A percentile compares a stretch with the other conserved stretches of the same genome.
Conservation (phyloP, 1,140 invertebrate genomes). For the Trichonephila clavipes region DNA sequence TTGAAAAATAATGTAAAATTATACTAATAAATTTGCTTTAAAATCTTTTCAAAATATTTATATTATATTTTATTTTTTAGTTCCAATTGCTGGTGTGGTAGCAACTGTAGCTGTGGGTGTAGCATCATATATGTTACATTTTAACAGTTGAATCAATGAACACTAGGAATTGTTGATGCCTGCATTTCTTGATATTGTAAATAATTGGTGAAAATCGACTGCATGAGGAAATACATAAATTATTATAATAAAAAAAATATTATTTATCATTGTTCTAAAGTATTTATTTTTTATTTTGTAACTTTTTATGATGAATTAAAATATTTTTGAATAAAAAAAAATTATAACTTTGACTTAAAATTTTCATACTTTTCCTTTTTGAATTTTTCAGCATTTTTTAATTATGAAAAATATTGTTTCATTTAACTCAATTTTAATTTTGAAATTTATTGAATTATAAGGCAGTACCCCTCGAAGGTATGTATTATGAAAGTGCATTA, state of each 20-base stretch:
- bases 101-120: constrained; percentile 5
- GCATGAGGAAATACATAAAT: background rate
- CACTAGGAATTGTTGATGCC: background rate
- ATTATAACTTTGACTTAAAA: background rate
- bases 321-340: background rate
- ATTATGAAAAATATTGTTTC: no score
- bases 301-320: background rate
- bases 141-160: background rate
- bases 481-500: no score
- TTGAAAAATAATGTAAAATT: no score
- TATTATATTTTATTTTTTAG: constrained; percentile 27
- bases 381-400: background rate
- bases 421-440: no score
- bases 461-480: no score
- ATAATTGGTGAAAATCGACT: background rate
- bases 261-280: background rate
- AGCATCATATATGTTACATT: constrained; percentile 16
- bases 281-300: background rate
- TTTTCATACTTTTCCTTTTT: background rate
- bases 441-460: no score
- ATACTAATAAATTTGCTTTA: no score
- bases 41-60: no score
- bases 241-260: background rate
- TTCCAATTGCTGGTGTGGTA: constrained; percentile 66
- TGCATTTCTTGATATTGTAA: background rate